Conservation (phyloP, 2,797 vertebrate genomes). For the Macroramphosus scolopax region DNA sequence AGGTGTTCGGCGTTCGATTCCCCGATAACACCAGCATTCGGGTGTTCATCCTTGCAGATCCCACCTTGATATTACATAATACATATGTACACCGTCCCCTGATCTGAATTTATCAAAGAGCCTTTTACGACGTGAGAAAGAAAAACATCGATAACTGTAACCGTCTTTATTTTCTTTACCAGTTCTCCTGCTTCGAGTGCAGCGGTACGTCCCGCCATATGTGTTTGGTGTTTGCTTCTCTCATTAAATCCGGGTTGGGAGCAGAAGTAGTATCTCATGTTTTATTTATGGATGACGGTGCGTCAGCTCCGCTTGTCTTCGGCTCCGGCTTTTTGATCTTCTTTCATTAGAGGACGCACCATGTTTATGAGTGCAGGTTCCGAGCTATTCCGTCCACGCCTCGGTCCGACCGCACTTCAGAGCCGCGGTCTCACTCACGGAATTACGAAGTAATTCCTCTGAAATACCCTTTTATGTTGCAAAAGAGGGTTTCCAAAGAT, state of each 20-base stretch:
- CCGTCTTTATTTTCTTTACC: slow-evolving; percentile 40
- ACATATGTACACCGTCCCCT: slow-evolving; percentile 19
- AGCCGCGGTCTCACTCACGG: not conserved
- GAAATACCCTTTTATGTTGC: no score
- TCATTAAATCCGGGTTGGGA: slow-evolving; percentile 73
- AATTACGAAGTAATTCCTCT: slow-evolving; percentile 23
- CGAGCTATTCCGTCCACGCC: slow-evolving; percentile 66
- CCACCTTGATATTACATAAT: slow-evolving; percentile 38
- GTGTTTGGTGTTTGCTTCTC: slow-evolving; percentile 65
- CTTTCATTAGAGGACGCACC: slow-evolving; percentile 77
- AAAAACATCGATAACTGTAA: slow-evolving; percentile 43
- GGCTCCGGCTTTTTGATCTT: slow-evolving; percentile 75
- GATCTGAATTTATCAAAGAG: slow-evolving; percentile 19
- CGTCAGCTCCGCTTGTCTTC: slow-evolving; percentile 68
- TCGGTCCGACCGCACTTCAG: slow-evolving; percentile 47
- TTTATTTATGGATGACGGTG: slow-evolving; percentile 74
- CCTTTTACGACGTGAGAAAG: slow-evolving; percentile 14
- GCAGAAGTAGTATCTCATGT: slow-evolving; percentile 68
- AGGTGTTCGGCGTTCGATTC: no score
- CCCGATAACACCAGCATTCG: not conserved
- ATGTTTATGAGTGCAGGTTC: slow-evolving; percentile 74
- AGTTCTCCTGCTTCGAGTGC: slow-evolving; percentile 42
- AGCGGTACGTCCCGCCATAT: slow-evolving; percentile 58
- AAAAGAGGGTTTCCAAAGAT: slow-evolving; percentile 2
- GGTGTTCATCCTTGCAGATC: not conserved